These are phyloP conservation scores for Dasyprocta punctata DNA, from an alignment of 2,113 vertebrate genomes.

Conservation along the genomic window DNA sequence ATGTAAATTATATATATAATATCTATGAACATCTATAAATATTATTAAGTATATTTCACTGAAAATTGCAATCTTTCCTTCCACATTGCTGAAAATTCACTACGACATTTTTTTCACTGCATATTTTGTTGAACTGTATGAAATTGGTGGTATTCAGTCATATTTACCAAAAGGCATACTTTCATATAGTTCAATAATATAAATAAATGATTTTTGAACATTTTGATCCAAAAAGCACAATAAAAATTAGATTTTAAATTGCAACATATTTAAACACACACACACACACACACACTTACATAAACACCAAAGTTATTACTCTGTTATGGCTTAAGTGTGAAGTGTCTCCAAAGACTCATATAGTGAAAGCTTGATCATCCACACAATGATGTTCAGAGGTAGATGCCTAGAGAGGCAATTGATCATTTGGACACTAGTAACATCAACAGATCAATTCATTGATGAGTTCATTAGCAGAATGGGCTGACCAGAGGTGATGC, in stretches of 20 bases:
- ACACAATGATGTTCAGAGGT: not conserved
- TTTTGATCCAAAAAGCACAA: not conserved
- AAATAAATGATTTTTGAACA: not conserved
- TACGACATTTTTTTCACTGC: not conserved
- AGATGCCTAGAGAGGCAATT: not conserved
- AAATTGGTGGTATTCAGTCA: not conserved
- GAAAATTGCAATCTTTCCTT: not conserved
- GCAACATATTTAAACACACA: not conserved
- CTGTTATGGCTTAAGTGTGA: not conserved
- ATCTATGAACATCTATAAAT: not conserved
- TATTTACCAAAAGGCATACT: not conserved
- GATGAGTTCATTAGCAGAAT: not conserved
- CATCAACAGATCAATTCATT: not conserved
- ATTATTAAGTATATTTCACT: not conserved
- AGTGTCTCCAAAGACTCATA: not conserved
- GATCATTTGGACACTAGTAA: not conserved
- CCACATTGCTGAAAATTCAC: not conserved
- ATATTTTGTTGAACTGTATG: not conserved
- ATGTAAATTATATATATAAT: not conserved
- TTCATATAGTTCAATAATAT: not conserved
- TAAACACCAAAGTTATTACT: not conserved
- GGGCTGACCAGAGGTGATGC: not conserved
- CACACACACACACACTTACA: not conserved
- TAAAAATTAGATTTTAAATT: constrained; percentile 26
- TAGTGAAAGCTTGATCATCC: not conserved